Base-by-base conservation (phyloP, 2,797 vertebrate genomes). In the Pachyuromys duprasi region DNA sequence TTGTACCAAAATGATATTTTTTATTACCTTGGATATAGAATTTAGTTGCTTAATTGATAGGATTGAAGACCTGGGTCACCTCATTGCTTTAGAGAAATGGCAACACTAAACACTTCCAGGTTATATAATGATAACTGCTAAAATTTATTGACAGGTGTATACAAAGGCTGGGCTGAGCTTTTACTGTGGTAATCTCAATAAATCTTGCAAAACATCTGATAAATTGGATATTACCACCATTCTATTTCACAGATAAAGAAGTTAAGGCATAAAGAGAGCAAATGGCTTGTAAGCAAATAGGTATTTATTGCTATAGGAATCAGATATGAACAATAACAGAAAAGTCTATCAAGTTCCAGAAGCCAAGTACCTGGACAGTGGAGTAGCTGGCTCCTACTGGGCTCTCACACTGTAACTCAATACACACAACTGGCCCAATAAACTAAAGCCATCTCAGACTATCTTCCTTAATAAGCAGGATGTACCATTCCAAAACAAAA, bases 1-100 rank as follows among this genome's bases (percentile, higher is more conserved):
- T 78, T 65, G 33, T 69, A 90, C 62, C 33, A 69, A 88, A 92
- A 89, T 82, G n/a, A 65, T 42, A 53, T 75, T 84, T 91, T 80
- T 60, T 89, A 55, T 83, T 91, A 89, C 26, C 22, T 63, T 89
- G 31, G 26, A 26, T 94, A 55, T 53, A 95, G 69, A 93, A 89
- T 89, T 18, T 13, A 89, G 75, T 70, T 90, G 67, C 31, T 87
- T 72, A 82, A 31, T 6, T 74, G 72, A 53, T 26, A 89, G 80
- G 12, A 74, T 28, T 39, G 2, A 89, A 94, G 86, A 91, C 60
- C 7, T 53, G n/a, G 17, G 17, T 76, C 67, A 81, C 33, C 1
- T 8, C 67, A 17, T 57, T 62, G 70, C 45, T 60, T 91, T 86
- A 33, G 49, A 92, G 8, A 65, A 79, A 36, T 86, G 83, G 31